These are phyloP conservation scores for Nebria ingens DNA, from an alignment of 1,140 invertebrate species.

Conservation along the genomic window DNA sequence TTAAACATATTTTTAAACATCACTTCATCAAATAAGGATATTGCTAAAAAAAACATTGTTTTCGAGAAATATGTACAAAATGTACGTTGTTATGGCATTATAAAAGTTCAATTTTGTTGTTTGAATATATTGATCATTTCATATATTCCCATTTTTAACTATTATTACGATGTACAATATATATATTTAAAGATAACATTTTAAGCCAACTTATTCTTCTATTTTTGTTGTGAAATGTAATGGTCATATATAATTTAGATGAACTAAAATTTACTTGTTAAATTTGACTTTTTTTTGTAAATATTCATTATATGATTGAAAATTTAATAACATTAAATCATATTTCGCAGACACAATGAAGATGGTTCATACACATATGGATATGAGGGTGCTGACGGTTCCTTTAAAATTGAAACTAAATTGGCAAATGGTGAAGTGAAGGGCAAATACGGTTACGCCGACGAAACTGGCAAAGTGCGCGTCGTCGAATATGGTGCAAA, in stretches of 20 bases:
- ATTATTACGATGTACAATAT: too few relatives aligned
- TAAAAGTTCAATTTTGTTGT: too few relatives aligned
- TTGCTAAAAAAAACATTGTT: too few relatives aligned
- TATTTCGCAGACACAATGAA: conserved; percentile 60
- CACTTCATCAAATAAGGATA: too few relatives aligned
- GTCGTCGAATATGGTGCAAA: conserved; percentile 83
- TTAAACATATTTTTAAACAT: too few relatives aligned
- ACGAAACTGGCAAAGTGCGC: conserved; percentile 66
- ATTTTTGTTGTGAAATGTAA: neutral
- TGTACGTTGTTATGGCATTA: too few relatives aligned
- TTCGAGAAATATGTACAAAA: too few relatives aligned
- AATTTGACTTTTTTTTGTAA: conserved; percentile 1
- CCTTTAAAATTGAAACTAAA: conserved; percentile 80
- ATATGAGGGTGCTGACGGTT: conserved; percentile 73
- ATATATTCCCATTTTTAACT: too few relatives aligned
- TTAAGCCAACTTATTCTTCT: too few relatives aligned
- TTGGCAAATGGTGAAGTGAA: conserved; percentile 64
- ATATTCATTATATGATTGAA: neutral
- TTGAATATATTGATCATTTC: too few relatives aligned
- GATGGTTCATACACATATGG: conserved; percentile 81
- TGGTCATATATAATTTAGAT: neutral
- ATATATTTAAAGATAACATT: too few relatives aligned
- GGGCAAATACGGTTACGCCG: conserved; percentile 80
- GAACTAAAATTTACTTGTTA: neutral
- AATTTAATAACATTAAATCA: neutral